These are phyloP conservation scores for Charaxes varanes DNA, from an alignment of 1,140 invertebrate genomes.

Conservation along the genomic window DNA sequence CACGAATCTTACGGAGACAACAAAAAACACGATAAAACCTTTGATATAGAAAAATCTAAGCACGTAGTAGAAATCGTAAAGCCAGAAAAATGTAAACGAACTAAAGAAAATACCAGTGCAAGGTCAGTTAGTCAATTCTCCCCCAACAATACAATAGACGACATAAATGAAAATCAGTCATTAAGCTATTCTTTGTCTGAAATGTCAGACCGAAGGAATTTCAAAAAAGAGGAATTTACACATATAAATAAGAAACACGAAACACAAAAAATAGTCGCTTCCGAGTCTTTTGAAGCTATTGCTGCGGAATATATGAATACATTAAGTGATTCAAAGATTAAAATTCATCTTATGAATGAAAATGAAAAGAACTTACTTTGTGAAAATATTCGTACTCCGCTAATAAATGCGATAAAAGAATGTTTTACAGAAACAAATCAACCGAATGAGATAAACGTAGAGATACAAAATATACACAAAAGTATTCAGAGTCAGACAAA, in stretches of 20 bases:
- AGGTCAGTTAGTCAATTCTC: conserved; percentile 41
- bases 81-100: conserved; percentile 19
- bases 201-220: conserved; percentile 36
- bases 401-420: conserved; percentile 42
- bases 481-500: conserved; percentile 30
- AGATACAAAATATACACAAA: conserved; percentile 29
- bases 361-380: conserved; percentile 43
- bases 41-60: conserved; percentile 29
- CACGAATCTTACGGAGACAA: conserved; percentile 17
- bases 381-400: conserved; percentile 42
- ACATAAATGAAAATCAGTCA: conserved; percentile 48
- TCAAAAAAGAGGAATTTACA: conserved; percentile 25
- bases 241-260: conserved; percentile 29
- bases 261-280: conserved; percentile 30
- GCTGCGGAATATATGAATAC: conserved; percentile 36
- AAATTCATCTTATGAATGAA: conserved; percentile 62
- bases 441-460: conserved; percentile 16
- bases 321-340: conserved; percentile 40
- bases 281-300: conserved; percentile 51
- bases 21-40: conserved; percentile 18
- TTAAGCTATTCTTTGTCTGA: conserved; percentile 48
- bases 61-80: conserved; percentile 24
- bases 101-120: conserved; percentile 26
- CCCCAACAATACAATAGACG: conserved; percentile 47
- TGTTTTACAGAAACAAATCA: conserved; percentile 35